Conservation (phyloP, 2,888 invertebrate species). For the Alcis repandata region DNA sequence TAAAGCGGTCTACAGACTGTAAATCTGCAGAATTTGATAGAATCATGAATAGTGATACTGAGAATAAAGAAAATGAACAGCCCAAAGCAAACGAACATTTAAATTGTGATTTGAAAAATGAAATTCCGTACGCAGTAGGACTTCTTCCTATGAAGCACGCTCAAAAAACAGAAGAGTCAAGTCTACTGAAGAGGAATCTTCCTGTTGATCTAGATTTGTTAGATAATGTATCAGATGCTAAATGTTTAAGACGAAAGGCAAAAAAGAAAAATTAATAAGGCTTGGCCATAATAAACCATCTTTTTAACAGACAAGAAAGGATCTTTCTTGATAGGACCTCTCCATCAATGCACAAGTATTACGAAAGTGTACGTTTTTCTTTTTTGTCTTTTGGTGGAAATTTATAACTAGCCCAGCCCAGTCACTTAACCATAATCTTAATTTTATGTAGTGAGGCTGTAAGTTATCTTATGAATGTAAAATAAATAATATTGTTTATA, state of each 20-base stretch:
- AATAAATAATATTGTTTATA: conserved; percentile 1
- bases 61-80: conserved; percentile 64
- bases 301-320: too few relatives aligned
- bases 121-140: conserved; percentile 81
- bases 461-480: conserved; percentile 68
- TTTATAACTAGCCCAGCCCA: too few relatives aligned
- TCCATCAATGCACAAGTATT: too few relatives aligned
- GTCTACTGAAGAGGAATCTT: conserved; percentile 68
- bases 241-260: conserved; percentile 79
- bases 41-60: conserved; percentile 52
- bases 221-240: conserved; percentile 67
- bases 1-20: conserved; percentile 58
- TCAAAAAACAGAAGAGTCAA: conserved; percentile 60
- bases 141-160: conserved; percentile 74
- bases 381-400: too few relatives aligned
- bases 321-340: too few relatives aligned
- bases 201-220: conserved; percentile 60
- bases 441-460: too few relatives aligned
- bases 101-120: conserved; percentile 62
- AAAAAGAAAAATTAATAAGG: conserved; percentile 73
- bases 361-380: too few relatives aligned
- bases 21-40: conserved; percentile 61
- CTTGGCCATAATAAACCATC: conserved; percentile 6
- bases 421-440: too few relatives aligned
- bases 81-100: conserved; percentile 47